Percentiles rank a stretch among this genome's conserved stretches.
phyloP scores from a whole-genome alignment of 2,888 invertebrate species.

The Apeira syringaria region DNA sequence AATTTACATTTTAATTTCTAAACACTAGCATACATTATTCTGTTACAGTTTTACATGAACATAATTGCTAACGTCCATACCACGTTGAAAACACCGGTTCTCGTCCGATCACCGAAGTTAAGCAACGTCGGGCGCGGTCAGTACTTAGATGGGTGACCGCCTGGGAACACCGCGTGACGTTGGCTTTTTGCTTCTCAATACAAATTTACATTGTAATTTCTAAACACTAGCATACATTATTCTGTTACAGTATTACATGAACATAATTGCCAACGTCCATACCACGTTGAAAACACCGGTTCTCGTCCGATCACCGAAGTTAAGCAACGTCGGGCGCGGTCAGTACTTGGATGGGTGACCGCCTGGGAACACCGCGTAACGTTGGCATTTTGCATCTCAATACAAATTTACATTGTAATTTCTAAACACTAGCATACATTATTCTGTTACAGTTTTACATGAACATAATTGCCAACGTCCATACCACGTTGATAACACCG shows the following conservation, averaged over 20 bases:
- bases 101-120: slow-evolving; percentile 78
- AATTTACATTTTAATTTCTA: too few species aligned
- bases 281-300: slow-evolving; percentile 70
- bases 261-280: slow-evolving; percentile 56
- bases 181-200: slow-evolving; percentile 54
- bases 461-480: too few species aligned
- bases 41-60: too few species aligned
- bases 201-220: too few species aligned
- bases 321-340: slow-evolving; percentile 71
- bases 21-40: too few species aligned
- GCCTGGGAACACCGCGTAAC: slow-evolving; percentile 59
- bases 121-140: slow-evolving; percentile 73
- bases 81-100: slow-evolving; percentile 49
- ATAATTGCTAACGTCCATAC: slow-evolving; percentile 35
- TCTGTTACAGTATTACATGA: too few species aligned
- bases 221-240: too few species aligned
- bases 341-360: slow-evolving; percentile 77
- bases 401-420: too few species aligned
- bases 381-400: slow-evolving; percentile 46
- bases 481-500: too few species aligned
- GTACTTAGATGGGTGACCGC: slow-evolving; percentile 66
- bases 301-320: slow-evolving; percentile 77
- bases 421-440: too few species aligned
- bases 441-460: too few species aligned
- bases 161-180: slow-evolving; percentile 57